Evolutionary conservation across 2,113 vertebrate species (phyloP).

Genomic region (Nannospalax galili): DNA sequence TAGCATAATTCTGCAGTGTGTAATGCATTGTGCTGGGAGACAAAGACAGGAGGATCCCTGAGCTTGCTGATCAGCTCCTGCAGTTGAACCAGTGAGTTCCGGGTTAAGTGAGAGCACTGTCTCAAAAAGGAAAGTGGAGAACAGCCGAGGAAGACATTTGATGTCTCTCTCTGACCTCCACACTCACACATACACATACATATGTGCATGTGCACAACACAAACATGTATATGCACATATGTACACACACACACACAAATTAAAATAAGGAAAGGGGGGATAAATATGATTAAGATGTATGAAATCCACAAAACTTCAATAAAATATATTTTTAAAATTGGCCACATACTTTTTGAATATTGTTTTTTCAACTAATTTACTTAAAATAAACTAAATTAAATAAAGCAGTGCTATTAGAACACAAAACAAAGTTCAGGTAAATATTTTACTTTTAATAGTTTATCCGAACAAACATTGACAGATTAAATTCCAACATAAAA

Average conservation of each 20-base stretch:
- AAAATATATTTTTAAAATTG: too few relatives aligned
- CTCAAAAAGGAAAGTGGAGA: neutral
- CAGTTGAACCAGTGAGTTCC: too few relatives aligned
- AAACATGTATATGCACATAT: neutral
- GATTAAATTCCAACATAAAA: constrained; percentile 60
- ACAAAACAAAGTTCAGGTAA: constrained; percentile 42
- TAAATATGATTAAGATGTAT: too few relatives aligned
- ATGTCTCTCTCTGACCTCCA: neutral
- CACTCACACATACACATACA: neutral
- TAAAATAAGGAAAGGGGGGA: too few relatives aligned
- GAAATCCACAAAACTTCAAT: too few relatives aligned
- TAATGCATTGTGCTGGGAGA: neutral
- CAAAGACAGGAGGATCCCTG: neutral
- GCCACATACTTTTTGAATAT: neutral
- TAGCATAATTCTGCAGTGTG: neutral
- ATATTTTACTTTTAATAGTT: constrained; percentile 67
- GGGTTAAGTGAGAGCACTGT: neutral
- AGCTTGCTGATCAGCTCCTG: neutral
- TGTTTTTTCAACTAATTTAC: constrained; percentile 34
- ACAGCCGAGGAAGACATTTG: neutral
- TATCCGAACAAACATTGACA: constrained; percentile 60
- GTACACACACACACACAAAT: neutral
- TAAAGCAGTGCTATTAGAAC: constrained; percentile 56
- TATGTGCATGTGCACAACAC: neutral
- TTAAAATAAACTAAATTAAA: constrained; percentile 62